Percentiles rank a stretch among this genome's conserved stretches.
These are phyloP conservation scores for Amphipyra berbera DNA, from an alignment of 2,888 invertebrate species.

Conservation along the genomic window DNA sequence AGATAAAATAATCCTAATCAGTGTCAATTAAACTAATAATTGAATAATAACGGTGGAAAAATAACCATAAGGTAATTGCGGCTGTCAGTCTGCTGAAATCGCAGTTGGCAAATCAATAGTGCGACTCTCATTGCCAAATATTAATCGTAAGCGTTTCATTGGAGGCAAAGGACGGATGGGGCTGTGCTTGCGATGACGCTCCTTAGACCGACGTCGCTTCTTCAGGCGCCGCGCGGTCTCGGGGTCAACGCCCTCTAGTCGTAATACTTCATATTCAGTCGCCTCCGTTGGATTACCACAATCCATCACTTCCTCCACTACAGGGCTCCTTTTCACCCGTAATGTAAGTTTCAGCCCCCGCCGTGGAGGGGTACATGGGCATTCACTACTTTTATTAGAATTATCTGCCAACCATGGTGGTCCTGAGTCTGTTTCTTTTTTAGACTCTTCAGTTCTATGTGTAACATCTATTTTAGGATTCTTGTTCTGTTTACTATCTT, in stretches of 20 bases:
- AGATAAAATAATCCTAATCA: conserved; percentile 87
- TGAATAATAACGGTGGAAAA: conserved; percentile 88
- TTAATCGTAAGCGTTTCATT: conserved; percentile 95
- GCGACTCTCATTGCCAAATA: conserved; percentile 96
- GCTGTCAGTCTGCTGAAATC: conserved; percentile 90
- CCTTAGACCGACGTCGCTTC: conserved; percentile 88
- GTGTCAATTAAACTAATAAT: conserved; percentile 88
- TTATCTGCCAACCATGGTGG: conserved; percentile 84
- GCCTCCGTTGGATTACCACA: conserved; percentile 92
- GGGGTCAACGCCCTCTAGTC: conserved; percentile 93
- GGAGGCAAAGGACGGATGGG: conserved; percentile 91
- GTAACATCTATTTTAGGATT: conserved; percentile 78
- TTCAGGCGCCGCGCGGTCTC: conserved; percentile 89
- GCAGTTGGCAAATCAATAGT: conserved; percentile 96
- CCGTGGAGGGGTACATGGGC: conserved; percentile 90
- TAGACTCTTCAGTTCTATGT: conserved; percentile 78
- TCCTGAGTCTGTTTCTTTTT: conserved; percentile 79
- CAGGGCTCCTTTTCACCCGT: conserved; percentile 96
- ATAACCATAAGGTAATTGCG: conserved; percentile 81
- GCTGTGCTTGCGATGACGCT: conserved; percentile 86
- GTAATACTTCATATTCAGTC: conserved; percentile 95
- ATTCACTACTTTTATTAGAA: conserved; percentile 84
- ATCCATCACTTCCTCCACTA: conserved; percentile 95
- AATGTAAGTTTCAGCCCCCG: conserved; percentile 94
- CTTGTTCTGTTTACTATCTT: conserved; percentile 81